Conservation (phyloP, 2,113 vertebrate species). For the Tylochromis polylepis region DNA sequence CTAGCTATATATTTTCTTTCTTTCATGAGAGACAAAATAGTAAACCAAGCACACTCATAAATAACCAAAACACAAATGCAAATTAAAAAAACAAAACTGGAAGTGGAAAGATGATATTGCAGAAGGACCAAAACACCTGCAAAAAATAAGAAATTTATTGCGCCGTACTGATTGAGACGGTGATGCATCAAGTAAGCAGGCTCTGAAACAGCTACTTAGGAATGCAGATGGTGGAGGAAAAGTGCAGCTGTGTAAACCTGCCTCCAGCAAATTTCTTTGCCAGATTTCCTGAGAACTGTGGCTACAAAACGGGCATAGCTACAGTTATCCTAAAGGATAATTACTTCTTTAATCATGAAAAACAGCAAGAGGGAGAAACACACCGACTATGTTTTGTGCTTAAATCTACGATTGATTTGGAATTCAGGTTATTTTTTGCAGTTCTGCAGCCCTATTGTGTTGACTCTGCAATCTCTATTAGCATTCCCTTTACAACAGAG, state of each 20-base stretch:
- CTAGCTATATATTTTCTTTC: background rate
- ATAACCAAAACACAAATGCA: background rate
- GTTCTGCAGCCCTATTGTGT: background rate
- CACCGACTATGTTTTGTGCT: background rate
- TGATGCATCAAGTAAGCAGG: background rate
- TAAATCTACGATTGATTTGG: background rate
- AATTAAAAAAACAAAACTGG: background rate
- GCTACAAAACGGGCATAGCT: background rate
- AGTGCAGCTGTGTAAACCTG: constrained; percentile 6
- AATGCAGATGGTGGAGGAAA: background rate
- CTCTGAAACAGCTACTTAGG: background rate
- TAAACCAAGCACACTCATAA: background rate
- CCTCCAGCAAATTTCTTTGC: background rate
- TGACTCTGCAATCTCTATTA: background rate
- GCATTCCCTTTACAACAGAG: background rate
- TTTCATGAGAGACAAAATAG: background rate
- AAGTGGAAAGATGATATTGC: background rate
- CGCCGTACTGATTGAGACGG: background rate
- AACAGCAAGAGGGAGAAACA: background rate
- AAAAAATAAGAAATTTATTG: background rate
- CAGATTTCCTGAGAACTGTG: background rate
- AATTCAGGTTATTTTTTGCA: background rate
- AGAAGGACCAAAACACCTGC: background rate
- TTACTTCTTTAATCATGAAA: constrained; percentile 2
- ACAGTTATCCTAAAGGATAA: constrained; percentile 3